Evolutionary conservation across 2,888 invertebrate genomes (phyloP), one percentile per base, ranked within the genome.

Genomic region (Leptura quadrifasciata): DNA sequence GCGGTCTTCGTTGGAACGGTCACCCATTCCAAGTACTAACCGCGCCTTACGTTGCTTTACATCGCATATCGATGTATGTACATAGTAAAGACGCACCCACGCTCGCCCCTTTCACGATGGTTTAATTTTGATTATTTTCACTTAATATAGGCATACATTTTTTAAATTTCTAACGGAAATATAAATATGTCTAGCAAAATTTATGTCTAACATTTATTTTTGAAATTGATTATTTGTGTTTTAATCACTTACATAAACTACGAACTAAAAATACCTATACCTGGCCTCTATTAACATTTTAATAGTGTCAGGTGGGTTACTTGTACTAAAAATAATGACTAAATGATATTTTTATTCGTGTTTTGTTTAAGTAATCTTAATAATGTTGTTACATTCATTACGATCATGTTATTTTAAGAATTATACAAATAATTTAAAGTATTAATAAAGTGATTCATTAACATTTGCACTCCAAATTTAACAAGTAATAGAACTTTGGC

Each of bases 231-330:
- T 47, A 47, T 47, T 47, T 47, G 2, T 47, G 47, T 47, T n/a
- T 47, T n/a, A 47, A 47, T 47, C 17, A 47, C 15, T 47, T 47
- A n/a, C 47, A 47, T 47, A 47, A 47, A 47, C 47, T 47, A 6
- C 15, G 15, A 15, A 47, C 47, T 47, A 47, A n/a, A 47, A 47
- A 47, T 47, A 47, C 5, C 47, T 47, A 47, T 47, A 47, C 47
- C 47, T 47, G 47, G 47, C 47, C 47, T 47, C 47, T 47, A 47
- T 47, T 47, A 47, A 47, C 47, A 12, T 47, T 47, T 47, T 47
- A n/a, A 47, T 47, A n/a, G 47, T 47, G 15, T 47, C 47, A n/a
- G 47, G 47, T 47, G 47, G 47, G 47, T 47, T 47, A 39, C 39
- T 39, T 47, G 47, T n/a, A 47, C 47, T 47, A 47, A 47, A 47